phyloP scores from a whole-genome alignment of 2,888 invertebrate species.

The Ophion ventricosus region DNA sequence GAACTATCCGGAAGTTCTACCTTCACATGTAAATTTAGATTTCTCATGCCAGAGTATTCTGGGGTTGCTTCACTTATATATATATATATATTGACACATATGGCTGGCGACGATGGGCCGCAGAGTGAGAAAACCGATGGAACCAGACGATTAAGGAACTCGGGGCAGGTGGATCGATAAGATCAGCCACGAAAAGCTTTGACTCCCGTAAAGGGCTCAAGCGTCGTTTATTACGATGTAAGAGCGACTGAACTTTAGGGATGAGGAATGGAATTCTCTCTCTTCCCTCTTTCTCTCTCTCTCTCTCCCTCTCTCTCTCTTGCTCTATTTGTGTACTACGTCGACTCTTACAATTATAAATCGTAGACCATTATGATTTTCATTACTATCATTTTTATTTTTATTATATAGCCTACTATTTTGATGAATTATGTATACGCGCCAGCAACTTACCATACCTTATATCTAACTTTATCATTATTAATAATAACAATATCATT shows the following conservation, averaged over 20 bases:
- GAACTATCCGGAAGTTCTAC: slow-evolving; percentile 4
- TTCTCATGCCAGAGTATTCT: slow-evolving; percentile 9
- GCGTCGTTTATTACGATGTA: slow-evolving; percentile 62
- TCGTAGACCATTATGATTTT: no score
- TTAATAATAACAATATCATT: no score
- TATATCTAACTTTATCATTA: no score
- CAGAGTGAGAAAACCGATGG: slow-evolving; percentile 40
- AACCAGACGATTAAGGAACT: slow-evolving; percentile 57
- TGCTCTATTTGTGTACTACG: background rate
- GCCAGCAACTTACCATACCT: no score
- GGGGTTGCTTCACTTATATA: slow-evolving; percentile 3
- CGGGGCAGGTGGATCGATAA: slow-evolving; percentile 64
- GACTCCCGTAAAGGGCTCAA: slow-evolving; percentile 58
- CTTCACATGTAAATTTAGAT: slow-evolving; percentile 55
- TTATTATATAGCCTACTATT: no score
- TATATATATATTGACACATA: background rate
- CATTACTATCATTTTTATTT: no score
- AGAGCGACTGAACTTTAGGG: slow-evolving; percentile 53
- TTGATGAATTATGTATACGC: no score
- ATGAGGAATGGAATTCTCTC: slow-evolving; percentile 44
- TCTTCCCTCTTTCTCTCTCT: background rate
- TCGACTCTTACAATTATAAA: no score
- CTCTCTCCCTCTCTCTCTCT: slow-evolving; percentile 8
- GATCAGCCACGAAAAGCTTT: slow-evolving; percentile 61
- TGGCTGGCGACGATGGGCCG: background rate